A percentile compares a stretch with the other conserved stretches of the same genome.
Evolutionary conservation across 2,797 vertebrate genomes (phyloP).

Genomic region (Myotis planiceps): DNA sequence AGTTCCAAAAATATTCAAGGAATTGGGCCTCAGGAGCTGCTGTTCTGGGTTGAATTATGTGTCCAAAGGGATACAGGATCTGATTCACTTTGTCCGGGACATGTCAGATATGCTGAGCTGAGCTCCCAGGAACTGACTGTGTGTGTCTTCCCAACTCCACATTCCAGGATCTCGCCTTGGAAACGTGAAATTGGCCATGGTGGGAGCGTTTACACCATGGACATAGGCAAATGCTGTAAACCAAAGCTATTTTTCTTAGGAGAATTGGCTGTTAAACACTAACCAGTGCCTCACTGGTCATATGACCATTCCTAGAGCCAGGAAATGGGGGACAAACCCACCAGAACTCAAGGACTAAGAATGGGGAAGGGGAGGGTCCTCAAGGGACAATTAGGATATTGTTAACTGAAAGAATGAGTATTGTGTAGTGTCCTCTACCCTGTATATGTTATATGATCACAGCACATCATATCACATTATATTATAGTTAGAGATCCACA

Average conservation of each 20-base stretch:
- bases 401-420: neutral
- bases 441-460: neutral
- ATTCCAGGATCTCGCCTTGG: neutral
- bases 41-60: neutral
- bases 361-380: neutral
- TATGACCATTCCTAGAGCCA: neutral
- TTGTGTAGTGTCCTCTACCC: neutral
- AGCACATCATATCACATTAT: neutral
- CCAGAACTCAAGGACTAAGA: neutral
- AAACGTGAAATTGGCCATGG: neutral
- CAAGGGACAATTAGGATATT: neutral
- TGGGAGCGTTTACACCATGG: neutral
- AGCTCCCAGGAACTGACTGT: neutral
- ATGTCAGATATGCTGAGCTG: neutral
- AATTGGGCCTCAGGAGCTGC: neutral
- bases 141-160: neutral
- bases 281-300: neutral
- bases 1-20: neutral
- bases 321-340: neutral
- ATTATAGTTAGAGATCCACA: neutral
- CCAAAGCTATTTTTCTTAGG: neutral
- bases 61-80: neutral
- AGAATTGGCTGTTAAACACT: neutral
- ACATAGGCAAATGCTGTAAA: neutral
- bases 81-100: neutral